Conservation (phyloP, 2,888 invertebrate genomes). For the Cryptocheilus praepositus region DNA sequence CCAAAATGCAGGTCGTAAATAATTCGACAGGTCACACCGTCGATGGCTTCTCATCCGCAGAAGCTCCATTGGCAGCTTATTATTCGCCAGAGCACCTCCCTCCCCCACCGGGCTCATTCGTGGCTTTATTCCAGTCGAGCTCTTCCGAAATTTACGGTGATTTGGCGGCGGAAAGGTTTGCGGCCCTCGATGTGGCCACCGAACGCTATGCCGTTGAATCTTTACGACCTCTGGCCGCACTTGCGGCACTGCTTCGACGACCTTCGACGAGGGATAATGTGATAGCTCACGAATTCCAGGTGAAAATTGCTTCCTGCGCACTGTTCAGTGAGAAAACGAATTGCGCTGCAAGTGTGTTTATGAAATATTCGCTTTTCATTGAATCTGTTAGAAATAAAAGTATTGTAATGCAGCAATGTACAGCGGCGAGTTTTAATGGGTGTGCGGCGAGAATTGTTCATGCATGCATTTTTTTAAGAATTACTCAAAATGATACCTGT, state of each 20-base stretch:
- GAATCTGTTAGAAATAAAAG: no score
- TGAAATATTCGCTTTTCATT: no score
- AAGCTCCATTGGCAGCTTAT: neutral
- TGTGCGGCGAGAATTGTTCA: no score
- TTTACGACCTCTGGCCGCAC: constrained; percentile 19
- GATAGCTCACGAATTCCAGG: no score
- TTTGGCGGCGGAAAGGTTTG: constrained; percentile 53
- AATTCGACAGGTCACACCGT: constrained; percentile 47
- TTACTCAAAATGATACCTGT: no score
- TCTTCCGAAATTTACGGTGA: constrained; percentile 63
- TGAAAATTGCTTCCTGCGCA: no score
- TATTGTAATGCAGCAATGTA: no score
- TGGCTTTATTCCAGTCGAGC: constrained; percentile 14
- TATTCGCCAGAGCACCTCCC: neutral
- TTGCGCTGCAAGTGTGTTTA: no score
- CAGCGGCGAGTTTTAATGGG: no score
- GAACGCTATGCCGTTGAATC: constrained; percentile 28
- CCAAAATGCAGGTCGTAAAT: constrained; percentile 47
- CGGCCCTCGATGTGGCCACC: constrained; percentile 59
- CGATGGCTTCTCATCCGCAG: constrained; percentile 24
- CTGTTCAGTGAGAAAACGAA: no score
- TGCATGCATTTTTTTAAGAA: no score
- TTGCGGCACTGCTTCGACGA: neutral
- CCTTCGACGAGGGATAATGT: neutral
- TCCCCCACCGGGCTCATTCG: constrained; percentile 5